These are phyloP conservation scores for Acyrthosiphon pisum DNA, from an alignment of 1,140 invertebrate genomes.

Conservation along the genomic window DNA sequence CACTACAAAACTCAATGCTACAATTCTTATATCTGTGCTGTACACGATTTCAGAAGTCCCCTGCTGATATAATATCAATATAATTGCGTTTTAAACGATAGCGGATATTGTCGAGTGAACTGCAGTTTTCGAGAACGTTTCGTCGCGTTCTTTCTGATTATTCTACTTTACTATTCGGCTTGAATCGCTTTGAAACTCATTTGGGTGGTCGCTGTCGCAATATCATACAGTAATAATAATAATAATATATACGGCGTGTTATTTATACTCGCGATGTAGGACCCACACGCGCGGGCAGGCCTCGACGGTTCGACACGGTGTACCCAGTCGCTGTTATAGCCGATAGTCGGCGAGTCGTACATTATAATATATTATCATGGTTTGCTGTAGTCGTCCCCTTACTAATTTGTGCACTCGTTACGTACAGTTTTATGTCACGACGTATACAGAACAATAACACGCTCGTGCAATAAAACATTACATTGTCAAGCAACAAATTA, in stretches of 20 bases:
- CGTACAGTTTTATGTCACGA: neutral
- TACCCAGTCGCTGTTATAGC: neutral
- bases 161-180: too few species aligned
- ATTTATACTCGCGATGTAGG: neutral
- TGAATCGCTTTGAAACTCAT: too few species aligned
- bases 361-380: neutral
- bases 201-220: too few species aligned
- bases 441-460: neutral
- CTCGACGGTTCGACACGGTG: neutral
- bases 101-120: too few species aligned
- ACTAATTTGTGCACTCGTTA: conserved; percentile 4
- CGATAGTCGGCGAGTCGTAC: neutral
- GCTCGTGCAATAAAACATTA: conserved; percentile 30
- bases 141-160: too few species aligned
- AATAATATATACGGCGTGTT: neutral
- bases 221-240: too few species aligned
- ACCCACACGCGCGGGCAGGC: too few species aligned
- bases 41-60: neutral
- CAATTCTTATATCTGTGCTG: too few species aligned
- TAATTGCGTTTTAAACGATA: neutral
- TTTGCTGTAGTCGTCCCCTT: neutral
- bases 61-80: neutral
- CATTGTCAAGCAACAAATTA: neutral
- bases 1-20: too few species aligned
- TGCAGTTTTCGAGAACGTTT: too few species aligned